Evolutionary conservation across 1,140 invertebrate species (phyloP), one percentile per base, ranked within the genome.

Genomic region (Sitophilus oryzae): DNA sequence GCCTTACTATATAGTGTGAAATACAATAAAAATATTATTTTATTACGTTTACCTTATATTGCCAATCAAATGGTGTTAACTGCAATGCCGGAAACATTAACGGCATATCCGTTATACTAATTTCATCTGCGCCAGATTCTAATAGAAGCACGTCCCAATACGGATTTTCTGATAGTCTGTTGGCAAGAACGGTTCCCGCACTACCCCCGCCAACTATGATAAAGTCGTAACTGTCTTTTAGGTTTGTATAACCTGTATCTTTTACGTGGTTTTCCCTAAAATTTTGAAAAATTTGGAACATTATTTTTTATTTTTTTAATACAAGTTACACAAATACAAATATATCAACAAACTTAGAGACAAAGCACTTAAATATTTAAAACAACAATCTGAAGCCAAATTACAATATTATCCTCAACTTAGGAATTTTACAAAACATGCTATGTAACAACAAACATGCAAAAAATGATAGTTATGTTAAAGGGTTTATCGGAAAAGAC

Each of bases 41-140:
- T 46, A 18, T 21, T 9, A 30, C 11, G 10, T 15, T 21, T 57
- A 52, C 90, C 48, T 57, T 57, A 71, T 93, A 95, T 61, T 85
- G 81, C 91, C 91, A 96, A 70, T 95, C 92, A 43, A 86, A 74
- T 0, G 79, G 74, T 1, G 82, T 82, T 15, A 80, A 74, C 67
- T 91, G 88, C 1, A 93, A 71, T 3, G 81, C 73, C 0, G 86
- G 84, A 64, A 88, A 88, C 45, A 89, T 49, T 0, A 84, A 69
- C 0, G 91, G 91, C 4, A 92, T 67, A 54, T 91, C 87, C 0
- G 84, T 81, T 20, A 85, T 69, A 11, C 82, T 79, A 37, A 79
- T 77, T 65, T 94, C 91, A 58, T 91, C 85, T n/a, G 72, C 77
- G 0, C 85, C 83, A 0, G 90, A 89, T 74, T 94, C 91, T n/a